Base-by-base conservation (phyloP, 2,113 vertebrate genomes). In the Morone chrysops region DNA sequence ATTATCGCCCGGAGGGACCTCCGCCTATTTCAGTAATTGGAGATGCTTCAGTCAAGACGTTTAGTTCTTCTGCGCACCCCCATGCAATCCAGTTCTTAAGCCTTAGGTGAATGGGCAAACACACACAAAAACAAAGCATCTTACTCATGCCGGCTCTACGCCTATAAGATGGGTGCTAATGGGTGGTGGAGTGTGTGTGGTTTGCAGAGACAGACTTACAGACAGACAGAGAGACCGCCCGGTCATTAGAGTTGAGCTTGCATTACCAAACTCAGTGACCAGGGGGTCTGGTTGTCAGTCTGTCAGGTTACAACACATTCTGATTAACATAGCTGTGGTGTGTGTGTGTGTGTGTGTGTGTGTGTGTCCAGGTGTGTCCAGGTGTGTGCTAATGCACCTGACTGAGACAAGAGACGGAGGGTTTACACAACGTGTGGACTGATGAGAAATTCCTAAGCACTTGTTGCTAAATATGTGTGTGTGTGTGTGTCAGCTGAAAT, bases 271-370 rank as follows among this genome's bases (percentile, higher is more conserved):
- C 66, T 62, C 50, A 6, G 57, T 88, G 83, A 84, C 61, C 63
- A 13, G 62, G 73, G 51, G 57, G 4, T 89, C 84, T 74, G 77
- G 40, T 62, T 70, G 76, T 81, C 60, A 40, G 31, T 31, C 31
- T 31, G 76, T 77, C 82, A 75, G 70, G 75, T 85, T 78, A 57
- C 66, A 74, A 78, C 75, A 83, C 59, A 72, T 67, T 80, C 47
- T 87, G 75, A 72, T 81, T 86, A 88, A 66, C 89, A 81, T 61
- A 78, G 50, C 78, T 73, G 73, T 53, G 45, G 60, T 57, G 54
- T 47, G 71, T 72, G 16, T 45, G 69, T 72, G 20, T 70, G 31
- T 14, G 48, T 70, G 31, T 70, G 69, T 31, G n/a, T 71, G 38
- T 9, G 20, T 40, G 17, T 17, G 57, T 61, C n/a, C 13, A 38